These are phyloP conservation scores for Drosophila mayri DNA, from an alignment of 1,140 invertebrate species.

Conservation along the genomic window DNA sequence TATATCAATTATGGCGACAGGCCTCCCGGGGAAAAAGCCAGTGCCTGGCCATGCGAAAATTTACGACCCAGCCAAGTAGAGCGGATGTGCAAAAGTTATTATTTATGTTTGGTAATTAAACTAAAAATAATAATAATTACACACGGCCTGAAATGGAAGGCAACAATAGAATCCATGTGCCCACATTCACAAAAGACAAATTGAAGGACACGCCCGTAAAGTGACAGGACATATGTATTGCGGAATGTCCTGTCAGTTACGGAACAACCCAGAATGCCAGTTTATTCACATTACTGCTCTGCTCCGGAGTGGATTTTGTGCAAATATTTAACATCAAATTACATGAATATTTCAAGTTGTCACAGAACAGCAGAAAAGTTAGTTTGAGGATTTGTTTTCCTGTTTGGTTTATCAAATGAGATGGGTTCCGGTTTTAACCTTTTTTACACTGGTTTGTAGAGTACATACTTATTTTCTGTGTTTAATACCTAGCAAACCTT, in stretches of 20 bases:
- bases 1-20: constrained; percentile 5
- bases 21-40: neutral
- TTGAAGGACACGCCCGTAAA: constrained; percentile 15
- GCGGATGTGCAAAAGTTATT: constrained; percentile 11
- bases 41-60: neutral
- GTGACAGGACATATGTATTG: constrained; percentile 16
- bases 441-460: neutral
- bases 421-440: neutral
- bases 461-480: no score
- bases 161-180: constrained; percentile 14
- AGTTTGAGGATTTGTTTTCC: neutral
- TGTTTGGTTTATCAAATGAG: neutral
- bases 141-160: constrained; percentile 1
- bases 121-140: constrained; percentile 18
- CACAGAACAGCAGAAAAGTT: neutral
- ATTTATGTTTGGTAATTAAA: constrained; percentile 13
- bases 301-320: neutral
- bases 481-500: neutral
- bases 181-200: constrained; percentile 6
- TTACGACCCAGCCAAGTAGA: neutral
- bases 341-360: constrained; percentile 19
- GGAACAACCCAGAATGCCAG: neutral
- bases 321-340: constrained; percentile 21
- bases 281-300: constrained; percentile 11
- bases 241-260: constrained; percentile 12